Evolutionary conservation across 2,113 vertebrate species (phyloP).

Genomic region (Triplophysa tibetana): DNA sequence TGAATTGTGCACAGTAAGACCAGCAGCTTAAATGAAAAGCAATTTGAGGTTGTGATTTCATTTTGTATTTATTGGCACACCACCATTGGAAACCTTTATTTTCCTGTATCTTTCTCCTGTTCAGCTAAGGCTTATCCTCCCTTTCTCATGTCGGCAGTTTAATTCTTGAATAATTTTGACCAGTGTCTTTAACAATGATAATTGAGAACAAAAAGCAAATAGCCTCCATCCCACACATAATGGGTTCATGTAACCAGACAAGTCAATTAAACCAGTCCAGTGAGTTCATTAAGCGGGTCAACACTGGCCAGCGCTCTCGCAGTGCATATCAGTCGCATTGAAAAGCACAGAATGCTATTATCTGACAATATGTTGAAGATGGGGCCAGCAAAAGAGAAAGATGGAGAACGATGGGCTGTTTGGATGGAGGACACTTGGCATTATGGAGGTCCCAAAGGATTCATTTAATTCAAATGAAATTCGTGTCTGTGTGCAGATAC

Average conservation of each 20-base stretch:
- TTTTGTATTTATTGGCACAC: too few species aligned
- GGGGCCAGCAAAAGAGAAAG: not conserved
- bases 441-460: not conserved
- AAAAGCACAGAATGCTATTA: slow-evolving; percentile 8
- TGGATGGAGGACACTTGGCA: not conserved
- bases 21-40: too few species aligned
- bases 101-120: not conserved
- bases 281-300: slow-evolving; percentile 17
- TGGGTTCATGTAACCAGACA: slow-evolving; percentile 6
- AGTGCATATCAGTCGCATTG: not conserved
- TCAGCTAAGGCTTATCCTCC: not conserved
- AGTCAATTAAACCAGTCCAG: not conserved
- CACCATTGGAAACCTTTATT: too few species aligned
- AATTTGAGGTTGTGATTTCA: too few species aligned
- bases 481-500: slow-evolving; percentile 10
- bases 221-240: not conserved
- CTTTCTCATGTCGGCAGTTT: not conserved
- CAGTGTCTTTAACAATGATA: not conserved
- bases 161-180: too few species aligned
- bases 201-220: not conserved
- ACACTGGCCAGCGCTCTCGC: not conserved
- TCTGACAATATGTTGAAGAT: slow-evolving; percentile 1
- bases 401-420: too few species aligned
- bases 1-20: too few species aligned
- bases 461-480: slow-evolving; percentile 14